Percentiles rank a stretch among this genome's conserved stretches.
Evolutionary conservation across 2,797 vertebrate genomes (phyloP).

Genomic region (Paratrypauchen microcephalus): DNA sequence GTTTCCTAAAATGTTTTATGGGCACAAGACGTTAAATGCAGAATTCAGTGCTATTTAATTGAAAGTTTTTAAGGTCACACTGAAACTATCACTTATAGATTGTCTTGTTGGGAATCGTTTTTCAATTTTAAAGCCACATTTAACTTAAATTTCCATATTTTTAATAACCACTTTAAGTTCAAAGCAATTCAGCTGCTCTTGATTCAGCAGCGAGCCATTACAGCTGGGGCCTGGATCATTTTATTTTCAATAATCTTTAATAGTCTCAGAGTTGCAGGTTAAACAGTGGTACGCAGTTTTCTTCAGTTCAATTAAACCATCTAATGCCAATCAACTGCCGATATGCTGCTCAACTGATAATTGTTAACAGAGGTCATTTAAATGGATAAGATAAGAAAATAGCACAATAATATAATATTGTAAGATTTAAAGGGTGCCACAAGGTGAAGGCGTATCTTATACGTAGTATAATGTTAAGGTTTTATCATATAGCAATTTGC

Average conservation of each 20-base stretch:
- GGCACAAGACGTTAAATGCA: slow-evolving; percentile 52
- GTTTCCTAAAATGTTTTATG: slow-evolving; percentile 15
- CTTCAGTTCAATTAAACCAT: background rate
- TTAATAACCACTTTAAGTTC: slow-evolving; percentile 29
- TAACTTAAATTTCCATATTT: background rate
- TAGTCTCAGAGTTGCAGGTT: background rate
- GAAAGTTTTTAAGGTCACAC: background rate
- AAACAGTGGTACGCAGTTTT: too few species aligned
- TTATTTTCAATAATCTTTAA: background rate
- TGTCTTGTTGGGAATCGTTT: background rate
- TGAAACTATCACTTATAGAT: background rate
- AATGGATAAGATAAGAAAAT: slow-evolving; percentile 20
- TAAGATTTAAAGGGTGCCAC: slow-evolving; percentile 50
- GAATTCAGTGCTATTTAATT: background rate
- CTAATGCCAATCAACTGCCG: background rate
- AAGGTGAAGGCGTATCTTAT: slow-evolving; percentile 73
- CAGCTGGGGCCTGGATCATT: slow-evolving; percentile 1
- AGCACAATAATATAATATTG: slow-evolving; percentile 44
- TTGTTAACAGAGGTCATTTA: slow-evolving; percentile 11
- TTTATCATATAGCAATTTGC: slow-evolving; percentile 76
- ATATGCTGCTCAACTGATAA: slow-evolving; percentile 15
- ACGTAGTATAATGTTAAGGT: slow-evolving; percentile 71
- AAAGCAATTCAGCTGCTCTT: slow-evolving; percentile 59
- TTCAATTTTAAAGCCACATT: background rate
- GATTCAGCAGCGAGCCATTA: slow-evolving; percentile 31